Evolutionary conservation across 35 echinoderm and acorn worm genomes (phyloP).

Genomic region (Ptychodera flava): DNA sequence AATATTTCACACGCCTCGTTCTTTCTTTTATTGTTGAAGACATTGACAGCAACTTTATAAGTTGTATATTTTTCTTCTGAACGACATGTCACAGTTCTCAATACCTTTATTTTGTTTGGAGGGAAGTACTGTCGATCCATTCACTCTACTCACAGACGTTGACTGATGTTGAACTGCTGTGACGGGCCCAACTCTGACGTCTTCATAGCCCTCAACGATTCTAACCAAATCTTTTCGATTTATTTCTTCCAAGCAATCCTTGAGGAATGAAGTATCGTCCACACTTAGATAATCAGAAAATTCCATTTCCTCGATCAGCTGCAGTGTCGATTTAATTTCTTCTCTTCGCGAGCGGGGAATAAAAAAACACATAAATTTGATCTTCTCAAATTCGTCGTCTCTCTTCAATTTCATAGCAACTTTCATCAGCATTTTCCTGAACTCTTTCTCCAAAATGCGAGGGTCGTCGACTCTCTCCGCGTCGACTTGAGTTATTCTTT

Average conservation of each 20-base stretch:
- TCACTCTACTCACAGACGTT: no score
- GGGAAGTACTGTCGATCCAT: no score
- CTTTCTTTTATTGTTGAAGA: no score
- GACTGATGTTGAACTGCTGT: neutral
- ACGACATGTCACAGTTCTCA: no score
- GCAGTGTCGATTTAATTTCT: neutral
- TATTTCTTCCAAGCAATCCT: neutral
- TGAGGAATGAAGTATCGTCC: neutral
- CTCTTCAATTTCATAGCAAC: neutral
- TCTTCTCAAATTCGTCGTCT: neutral
- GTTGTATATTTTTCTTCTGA: no score
- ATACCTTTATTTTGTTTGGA: no score
- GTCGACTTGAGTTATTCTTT: no score
- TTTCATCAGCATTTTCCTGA: neutral
- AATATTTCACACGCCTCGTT: no score
- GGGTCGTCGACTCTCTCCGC: neutral
- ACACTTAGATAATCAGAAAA: neutral
- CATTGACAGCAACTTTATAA: no score
- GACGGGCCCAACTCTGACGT: neutral
- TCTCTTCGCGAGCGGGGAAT: neutral
- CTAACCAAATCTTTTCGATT: neutral
- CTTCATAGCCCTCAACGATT: neutral
- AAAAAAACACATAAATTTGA: neutral
- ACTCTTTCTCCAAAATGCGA: neutral
- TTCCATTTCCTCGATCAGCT: neutral